Conservation (phyloP, 2,797 vertebrate species). For the Mus spretus region DNA sequence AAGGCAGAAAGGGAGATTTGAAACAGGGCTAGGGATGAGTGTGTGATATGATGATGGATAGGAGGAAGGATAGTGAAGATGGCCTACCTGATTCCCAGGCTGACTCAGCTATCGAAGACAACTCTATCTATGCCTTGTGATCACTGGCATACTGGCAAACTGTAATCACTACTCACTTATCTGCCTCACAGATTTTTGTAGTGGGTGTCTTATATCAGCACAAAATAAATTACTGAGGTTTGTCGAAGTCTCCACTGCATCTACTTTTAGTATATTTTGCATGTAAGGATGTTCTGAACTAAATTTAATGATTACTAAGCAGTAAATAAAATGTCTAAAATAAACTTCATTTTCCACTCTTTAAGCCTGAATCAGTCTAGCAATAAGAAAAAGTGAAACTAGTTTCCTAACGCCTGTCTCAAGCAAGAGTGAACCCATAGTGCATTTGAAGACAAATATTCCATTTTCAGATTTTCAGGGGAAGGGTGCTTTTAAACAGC, state of each 20-base stretch:
- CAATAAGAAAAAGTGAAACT: not conserved
- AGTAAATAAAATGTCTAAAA: not conserved
- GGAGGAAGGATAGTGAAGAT: not conserved
- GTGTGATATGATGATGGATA: accelerated
- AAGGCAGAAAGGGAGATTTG: not conserved
- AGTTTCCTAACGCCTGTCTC: not conserved
- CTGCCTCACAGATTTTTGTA: not conserved
- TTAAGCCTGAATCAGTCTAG: not conserved
- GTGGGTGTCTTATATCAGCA: not conserved
- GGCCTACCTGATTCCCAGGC: not conserved
- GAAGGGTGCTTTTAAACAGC: not conserved
- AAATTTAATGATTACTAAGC: not conserved
- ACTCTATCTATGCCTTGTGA: not conserved
- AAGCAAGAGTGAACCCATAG: not conserved
- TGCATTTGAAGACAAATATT: not conserved
- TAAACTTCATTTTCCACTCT: not conserved
- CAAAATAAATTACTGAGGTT: conserved; percentile 2
- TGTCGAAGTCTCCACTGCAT: not conserved
- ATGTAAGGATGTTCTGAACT: not conserved
- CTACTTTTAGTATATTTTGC: not conserved
- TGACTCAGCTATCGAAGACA: not conserved
- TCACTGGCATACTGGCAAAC: not conserved
- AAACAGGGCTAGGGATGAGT: not conserved
- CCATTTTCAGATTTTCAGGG: too few relatives aligned
- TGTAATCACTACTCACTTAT: not conserved